Evolutionary conservation across 2,797 vertebrate genomes (phyloP).

Genomic region (Philypnodon macrostomus): DNA sequence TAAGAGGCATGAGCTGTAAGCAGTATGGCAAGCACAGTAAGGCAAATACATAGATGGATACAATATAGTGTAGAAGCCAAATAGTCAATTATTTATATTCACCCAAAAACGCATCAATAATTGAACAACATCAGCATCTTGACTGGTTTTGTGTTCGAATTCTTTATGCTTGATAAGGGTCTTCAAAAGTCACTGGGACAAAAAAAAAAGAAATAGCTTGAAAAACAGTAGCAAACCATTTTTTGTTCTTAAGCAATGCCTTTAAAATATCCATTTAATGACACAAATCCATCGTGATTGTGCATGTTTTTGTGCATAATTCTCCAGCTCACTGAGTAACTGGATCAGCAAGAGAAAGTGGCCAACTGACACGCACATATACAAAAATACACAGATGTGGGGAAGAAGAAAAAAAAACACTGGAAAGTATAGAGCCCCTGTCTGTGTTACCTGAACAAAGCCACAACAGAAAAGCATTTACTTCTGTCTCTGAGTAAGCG

Average conservation of each 20-base stretch:
- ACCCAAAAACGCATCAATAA: constrained; percentile 66
- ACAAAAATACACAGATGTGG: constrained; percentile 5
- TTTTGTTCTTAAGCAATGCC: too few species aligned
- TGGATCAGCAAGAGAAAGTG: constrained; percentile 56
- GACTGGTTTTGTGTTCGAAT: constrained; percentile 32
- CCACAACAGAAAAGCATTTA: background rate
- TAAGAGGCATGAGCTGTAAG: constrained; percentile 2
- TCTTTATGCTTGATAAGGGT: constrained; percentile 39
- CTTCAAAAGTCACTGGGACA: constrained; percentile 14
- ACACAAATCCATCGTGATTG: constrained; percentile 26
- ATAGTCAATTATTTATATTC: constrained; percentile 67
- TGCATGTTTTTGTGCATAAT: constrained; percentile 30
- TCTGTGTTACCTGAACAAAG: constrained; percentile 10
- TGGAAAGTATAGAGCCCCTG: constrained; percentile 2
- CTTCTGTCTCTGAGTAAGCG: constrained; percentile 3
- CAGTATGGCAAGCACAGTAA: constrained; percentile 16
- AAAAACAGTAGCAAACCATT: too few species aligned
- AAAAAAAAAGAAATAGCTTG: too few species aligned
- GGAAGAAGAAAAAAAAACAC: too few species aligned
- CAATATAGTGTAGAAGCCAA: constrained; percentile 57
- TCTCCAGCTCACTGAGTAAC: constrained; percentile 70
- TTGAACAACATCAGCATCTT: constrained; percentile 51
- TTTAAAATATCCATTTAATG: constrained; percentile 6
- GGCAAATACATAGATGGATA: constrained; percentile 41
- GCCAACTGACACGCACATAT: constrained; percentile 25